phyloP scores from a whole-genome alignment of 2,797 vertebrate species.

The Mus caroli region DNA sequence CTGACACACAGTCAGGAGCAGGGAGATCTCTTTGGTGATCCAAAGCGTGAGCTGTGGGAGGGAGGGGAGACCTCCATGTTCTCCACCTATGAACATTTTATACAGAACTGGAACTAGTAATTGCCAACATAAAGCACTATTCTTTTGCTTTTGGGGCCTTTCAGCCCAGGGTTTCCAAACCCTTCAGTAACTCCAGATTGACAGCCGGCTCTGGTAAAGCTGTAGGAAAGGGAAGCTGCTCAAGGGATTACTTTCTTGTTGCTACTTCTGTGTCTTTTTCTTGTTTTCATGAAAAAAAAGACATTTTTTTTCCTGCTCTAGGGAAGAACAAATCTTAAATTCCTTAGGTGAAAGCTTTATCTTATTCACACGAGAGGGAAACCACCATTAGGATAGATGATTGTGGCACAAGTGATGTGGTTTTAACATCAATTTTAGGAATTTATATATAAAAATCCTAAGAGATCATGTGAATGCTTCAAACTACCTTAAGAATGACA shows the following conservation, averaged over 20 bases:
- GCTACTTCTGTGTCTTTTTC: background rate
- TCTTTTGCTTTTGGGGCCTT: slow-evolving; percentile 44
- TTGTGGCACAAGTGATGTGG: background rate
- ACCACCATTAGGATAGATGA: background rate
- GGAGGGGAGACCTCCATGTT: background rate
- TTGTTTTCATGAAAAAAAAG: background rate
- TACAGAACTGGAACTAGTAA: background rate
- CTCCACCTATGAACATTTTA: background rate
- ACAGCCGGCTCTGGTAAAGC: slow-evolving; percentile 35
- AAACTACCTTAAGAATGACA: slow-evolving; percentile 3
- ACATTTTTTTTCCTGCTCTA: background rate
- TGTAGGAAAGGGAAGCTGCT: slow-evolving; percentile 19
- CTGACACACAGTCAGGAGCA: background rate
- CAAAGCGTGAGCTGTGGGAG: background rate
- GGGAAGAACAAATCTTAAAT: background rate
- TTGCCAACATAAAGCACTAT: slow-evolving; percentile 45
- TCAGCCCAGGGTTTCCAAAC: slow-evolving; percentile 62
- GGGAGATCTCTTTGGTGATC: background rate
- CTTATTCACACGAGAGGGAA: background rate
- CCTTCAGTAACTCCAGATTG: slow-evolving; percentile 22
- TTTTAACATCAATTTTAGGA: slow-evolving; percentile 27
- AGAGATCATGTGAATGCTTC: slow-evolving; percentile 2
- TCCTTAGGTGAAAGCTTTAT: slow-evolving; percentile 13
- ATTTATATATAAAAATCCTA: background rate
- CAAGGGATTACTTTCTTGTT: slow-evolving; percentile 57